Conservation (phyloP, 2,888 invertebrate species). For the Dorcus parallelipipedus region DNA sequence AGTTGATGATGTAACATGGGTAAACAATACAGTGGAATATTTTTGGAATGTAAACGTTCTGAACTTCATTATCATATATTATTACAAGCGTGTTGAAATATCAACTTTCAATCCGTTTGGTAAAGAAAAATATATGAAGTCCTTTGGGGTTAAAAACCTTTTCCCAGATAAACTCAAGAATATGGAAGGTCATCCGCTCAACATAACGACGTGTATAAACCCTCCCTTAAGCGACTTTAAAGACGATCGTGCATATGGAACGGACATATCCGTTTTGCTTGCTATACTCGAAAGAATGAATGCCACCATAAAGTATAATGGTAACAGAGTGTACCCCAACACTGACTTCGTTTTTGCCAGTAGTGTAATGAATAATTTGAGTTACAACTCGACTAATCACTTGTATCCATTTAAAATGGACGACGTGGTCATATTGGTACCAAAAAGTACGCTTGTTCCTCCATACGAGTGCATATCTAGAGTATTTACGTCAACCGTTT, state of each 20-base stretch:
- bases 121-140: neutral
- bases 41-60: neutral
- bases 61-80: neutral
- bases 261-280: neutral
- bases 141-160: neutral
- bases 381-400: neutral
- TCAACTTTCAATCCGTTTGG: neutral
- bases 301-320: no score
- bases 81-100: neutral
- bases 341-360: no score
- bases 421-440: neutral
- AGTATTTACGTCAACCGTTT: neutral
- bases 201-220: neutral
- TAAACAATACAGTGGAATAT: neutral
- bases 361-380: neutral
- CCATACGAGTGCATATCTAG: neutral
- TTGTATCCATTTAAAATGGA: constrained; percentile 1
- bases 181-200: neutral
- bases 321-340: no score
- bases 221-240: neutral
- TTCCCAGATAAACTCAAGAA: neutral
- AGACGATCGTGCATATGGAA: neutral
- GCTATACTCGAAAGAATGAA: no score
- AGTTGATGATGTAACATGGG: neutral
- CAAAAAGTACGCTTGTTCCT: neutral